Evolutionary conservation across 2,797 vertebrate species (phyloP), one percentile per base, ranked within the genome.

Genomic region (Pteropus rufus): DNA sequence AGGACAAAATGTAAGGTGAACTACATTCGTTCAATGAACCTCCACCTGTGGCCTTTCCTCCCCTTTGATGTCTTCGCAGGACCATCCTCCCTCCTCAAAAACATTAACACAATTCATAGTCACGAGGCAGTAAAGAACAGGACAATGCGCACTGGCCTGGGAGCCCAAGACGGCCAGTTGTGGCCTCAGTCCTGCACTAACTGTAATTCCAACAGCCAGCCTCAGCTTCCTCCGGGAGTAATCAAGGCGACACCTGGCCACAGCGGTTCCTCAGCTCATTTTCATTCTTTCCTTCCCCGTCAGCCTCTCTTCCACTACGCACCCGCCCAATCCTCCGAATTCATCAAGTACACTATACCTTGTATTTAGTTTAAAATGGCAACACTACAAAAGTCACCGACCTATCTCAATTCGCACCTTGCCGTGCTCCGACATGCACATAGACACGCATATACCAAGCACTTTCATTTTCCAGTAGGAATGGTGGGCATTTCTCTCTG

Each of bases 71-170:
- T 26, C 56, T 76, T 52, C 69, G n/a, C 8, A 15, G 77, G 77
- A 52, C 49, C 18, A 3, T 2, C 18, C 2, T 4, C 72, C 72
- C 39, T 41, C 24, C 34, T 69, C 44, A n/a, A 39, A 75, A 89
- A 15, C n/a, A 73, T 26, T 52, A 15, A 15, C 62, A 44, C 31
- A 72, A 75, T 52, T 16, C 52, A 84, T 58, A 60, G 23, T n/a
- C 15, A 34, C 1, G 62, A 70, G 24, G n/a, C 34, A 39, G 60
- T 52, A 1, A 16, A 19, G 29, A 83, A 5, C 5, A 4, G 0
- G 24, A 52, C 5, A 5, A n/a, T 0, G 2, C 0, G 3, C 41
- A 26, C 4, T 9, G n/a, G 14, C 16, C 9, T 0, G 12, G 23
- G 39, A 36, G 60, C 24, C 67, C 23, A 56, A 64, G 31, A 81